phyloP scores from a whole-genome alignment of 2,113 vertebrate species.

The Thinocorus orbignyianus region DNA sequence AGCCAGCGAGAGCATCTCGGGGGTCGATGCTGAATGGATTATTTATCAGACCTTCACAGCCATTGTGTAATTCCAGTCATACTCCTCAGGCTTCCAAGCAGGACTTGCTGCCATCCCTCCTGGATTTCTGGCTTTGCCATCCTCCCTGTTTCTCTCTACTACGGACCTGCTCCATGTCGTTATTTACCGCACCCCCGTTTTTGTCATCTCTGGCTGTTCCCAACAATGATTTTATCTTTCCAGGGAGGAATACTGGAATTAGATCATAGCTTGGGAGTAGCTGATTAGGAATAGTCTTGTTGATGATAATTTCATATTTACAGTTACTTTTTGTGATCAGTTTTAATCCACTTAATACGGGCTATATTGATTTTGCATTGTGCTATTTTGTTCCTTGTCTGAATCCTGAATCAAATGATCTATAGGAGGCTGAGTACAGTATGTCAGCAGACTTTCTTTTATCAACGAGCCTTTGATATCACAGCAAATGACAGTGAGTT shows the following conservation, averaged over 20 bases:
- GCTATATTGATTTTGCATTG: background rate
- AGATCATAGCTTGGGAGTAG: background rate
- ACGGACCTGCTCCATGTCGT: background rate
- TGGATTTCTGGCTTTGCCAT: background rate
- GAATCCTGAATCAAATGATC: background rate
- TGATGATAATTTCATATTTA: conserved; percentile 2
- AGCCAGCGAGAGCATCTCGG: background rate
- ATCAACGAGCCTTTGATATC: background rate
- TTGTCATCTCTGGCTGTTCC: background rate
- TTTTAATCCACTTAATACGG: conserved; percentile 21
- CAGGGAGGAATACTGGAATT: background rate
- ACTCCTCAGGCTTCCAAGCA: background rate
- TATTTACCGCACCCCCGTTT: background rate
- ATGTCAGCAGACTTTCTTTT: background rate
- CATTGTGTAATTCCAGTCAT: background rate
- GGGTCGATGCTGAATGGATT: background rate
- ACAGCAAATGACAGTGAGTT: background rate
- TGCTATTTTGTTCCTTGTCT: conserved; percentile 2
- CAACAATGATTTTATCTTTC: background rate
- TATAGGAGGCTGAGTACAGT: background rate
- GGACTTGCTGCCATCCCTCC: background rate
- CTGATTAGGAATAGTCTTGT: background rate
- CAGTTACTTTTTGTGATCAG: background rate
- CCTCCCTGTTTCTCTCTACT: background rate
- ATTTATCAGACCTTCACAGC: background rate